These are phyloP conservation scores for Drosophila watanabei DNA, from an alignment of 1,140 invertebrate species.

Conservation along the genomic window DNA sequence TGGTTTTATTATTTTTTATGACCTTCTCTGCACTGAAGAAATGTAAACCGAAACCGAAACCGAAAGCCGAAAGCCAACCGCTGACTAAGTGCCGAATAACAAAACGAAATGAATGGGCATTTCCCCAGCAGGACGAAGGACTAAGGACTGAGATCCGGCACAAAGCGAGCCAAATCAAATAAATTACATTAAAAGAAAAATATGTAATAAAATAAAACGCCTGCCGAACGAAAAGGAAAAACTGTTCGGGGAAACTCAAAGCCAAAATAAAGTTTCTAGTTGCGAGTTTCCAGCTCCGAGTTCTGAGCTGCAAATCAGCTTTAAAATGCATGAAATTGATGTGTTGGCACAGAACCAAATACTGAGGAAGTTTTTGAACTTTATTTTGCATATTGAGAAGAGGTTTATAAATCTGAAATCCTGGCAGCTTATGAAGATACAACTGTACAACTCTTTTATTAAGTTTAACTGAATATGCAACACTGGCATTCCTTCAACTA, in stretches of 20 bases:
- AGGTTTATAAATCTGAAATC: neutral
- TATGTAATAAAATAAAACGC: constrained; percentile 73
- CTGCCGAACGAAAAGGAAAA: constrained; percentile 15
- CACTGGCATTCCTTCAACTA: too few species aligned
- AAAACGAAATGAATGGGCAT: constrained; percentile 66
- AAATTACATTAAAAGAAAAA: constrained; percentile 74
- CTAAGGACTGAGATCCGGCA: neutral
- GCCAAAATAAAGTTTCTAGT: constrained; percentile 1
- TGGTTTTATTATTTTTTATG: constrained; percentile 67
- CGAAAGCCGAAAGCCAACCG: constrained; percentile 37
- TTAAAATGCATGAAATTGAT: constrained; percentile 4
- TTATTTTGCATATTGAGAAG: neutral
- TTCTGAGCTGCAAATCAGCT: constrained; percentile 6
- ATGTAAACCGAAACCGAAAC: constrained; percentile 37
- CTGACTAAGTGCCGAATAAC: constrained; percentile 65
- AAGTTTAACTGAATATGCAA: neutral
- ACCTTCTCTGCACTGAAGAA: constrained; percentile 36
- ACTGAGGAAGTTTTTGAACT: neutral
- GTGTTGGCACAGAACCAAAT: constrained; percentile 5
- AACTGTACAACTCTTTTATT: neutral
- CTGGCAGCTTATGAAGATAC: neutral
- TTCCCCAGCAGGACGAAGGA: constrained; percentile 20
- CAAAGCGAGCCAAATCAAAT: constrained; percentile 65
- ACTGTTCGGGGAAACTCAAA: neutral
- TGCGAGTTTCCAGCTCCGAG: neutral